Evolutionary conservation across 1,140 invertebrate genomes (phyloP), one percentile per base, ranked within the genome.

Genomic region (Bombyx mandarina): DNA sequence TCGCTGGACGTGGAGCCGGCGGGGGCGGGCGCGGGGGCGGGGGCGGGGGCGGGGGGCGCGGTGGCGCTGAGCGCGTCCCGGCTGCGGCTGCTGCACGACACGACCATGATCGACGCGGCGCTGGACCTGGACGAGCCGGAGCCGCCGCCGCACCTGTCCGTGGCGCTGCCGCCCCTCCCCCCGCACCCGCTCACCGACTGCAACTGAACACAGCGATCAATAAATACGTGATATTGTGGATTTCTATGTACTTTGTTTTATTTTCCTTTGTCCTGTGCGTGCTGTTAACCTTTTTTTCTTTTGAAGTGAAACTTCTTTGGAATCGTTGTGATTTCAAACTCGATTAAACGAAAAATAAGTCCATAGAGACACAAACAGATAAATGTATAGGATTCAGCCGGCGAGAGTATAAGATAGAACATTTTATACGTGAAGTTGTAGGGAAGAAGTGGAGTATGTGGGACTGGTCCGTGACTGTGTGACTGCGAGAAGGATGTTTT

Each of bases 61-160:
- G 66, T 59, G 47, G 69, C 57, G 58, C 77, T 75, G 56, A 78
- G 71, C 65, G 80, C 73, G 64, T 82, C 81, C 71, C 79, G 69
- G 63, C 88, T 95, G 67, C 89, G 92, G 64, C 82, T 95, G 61
- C 88, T 95, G 57, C 93, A 94, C 68, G 93, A 95, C 77, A 94
- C 93, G 10, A 95, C 94, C 6, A 95, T 96, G 94, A 95, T 95
- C 70, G 94, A 95, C 70, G 94, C 94, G 35, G 94, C 94, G 8
- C 87, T 96, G 56, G 95, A 96, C 88, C 89, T 96, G 58, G 95
- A 96, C 81, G 94, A 94, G 58, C 83, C 76, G 51, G 76, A 77
- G 61, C 69, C 58, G 52, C 57, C 58, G 61, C 61, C 45, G 53
- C 63, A 58, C 61, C 54, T 59, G 58, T 9, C 35, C 4, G 45